Percentiles rank a stretch among this genome's conserved stretches.
Evolutionary conservation across 1,140 invertebrate genomes (phyloP).

Genomic region (Heliconius congener): DNA sequence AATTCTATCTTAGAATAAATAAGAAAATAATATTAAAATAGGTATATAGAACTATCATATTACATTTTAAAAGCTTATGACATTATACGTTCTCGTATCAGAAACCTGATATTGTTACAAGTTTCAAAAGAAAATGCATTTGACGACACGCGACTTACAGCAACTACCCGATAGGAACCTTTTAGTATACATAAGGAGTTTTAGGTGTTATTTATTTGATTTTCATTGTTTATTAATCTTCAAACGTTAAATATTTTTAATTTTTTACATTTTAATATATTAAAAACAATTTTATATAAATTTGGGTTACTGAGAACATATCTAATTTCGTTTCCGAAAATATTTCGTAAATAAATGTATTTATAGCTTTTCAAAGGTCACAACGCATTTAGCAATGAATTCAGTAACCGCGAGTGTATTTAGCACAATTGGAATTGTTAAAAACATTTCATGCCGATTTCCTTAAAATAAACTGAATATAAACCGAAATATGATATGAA

Average conservation of each 20-base stretch:
- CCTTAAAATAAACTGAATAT: neutral
- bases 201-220: neutral
- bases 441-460: neutral
- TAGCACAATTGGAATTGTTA: neutral
- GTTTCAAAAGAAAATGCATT: neutral
- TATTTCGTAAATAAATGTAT: no score
- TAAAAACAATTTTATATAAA: neutral
- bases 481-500: neutral
- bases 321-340: neutral
- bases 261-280: neutral
- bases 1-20: neutral
- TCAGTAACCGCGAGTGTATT: neutral
- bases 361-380: neutral
- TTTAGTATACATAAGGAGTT: neutral
- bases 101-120: constrained; percentile 3
- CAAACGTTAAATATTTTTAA: neutral
- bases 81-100: neutral
- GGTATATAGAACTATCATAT: constrained; percentile 1
- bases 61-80: constrained; percentile 14
- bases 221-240: neutral
- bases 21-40: neutral
- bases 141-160: constrained; percentile 1
- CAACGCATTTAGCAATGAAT: neutral
- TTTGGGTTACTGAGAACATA: neutral
- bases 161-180: neutral